phyloP scores from a whole-genome alignment of 37 sponge, comb jelly and placozoan species.

The Chondrosia reniformis region DNA sequence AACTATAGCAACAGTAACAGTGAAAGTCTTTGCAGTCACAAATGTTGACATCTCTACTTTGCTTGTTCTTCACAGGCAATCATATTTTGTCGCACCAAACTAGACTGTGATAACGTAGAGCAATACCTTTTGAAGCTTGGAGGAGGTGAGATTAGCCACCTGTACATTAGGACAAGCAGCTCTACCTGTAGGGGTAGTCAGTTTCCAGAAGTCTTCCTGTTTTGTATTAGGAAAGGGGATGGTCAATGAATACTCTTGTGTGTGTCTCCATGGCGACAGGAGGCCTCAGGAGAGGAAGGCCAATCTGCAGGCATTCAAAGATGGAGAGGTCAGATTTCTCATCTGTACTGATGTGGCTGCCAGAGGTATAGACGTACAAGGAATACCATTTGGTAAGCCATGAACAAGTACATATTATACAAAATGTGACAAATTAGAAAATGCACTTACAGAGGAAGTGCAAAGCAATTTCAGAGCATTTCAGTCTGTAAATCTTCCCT shows the following conservation, averaged over 20 bases:
- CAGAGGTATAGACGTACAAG: conserved; percentile 91
- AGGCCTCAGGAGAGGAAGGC: conserved; percentile 76
- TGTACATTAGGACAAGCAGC: too few relatives aligned
- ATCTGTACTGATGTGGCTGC: conserved; percentile 98
- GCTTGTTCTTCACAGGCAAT: conserved; percentile 71
- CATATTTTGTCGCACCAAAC: conserved; percentile 95
- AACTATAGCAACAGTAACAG: too few relatives aligned
- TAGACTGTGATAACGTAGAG: conserved; percentile 98
- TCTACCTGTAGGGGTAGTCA: not conserved
- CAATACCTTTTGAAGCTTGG: conserved; percentile 57
- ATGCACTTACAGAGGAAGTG: too few relatives aligned
- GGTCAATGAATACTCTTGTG: conserved; percentile 89
- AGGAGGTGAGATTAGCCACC: conserved; percentile 30
- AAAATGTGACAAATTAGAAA: too few relatives aligned
- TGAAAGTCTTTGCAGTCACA: too few relatives aligned
- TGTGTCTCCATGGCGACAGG: conserved; percentile 92
- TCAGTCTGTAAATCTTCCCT: too few relatives aligned
- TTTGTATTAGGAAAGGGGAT: conserved; percentile 38
- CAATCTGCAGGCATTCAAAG: conserved; percentile 87
- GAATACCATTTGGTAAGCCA: conserved; percentile 87
- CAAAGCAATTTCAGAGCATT: too few relatives aligned
- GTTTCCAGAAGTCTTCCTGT: too few relatives aligned
- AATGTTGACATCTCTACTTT: too few relatives aligned
- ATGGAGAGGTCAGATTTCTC: conserved; percentile 83
- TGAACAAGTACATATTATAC: too few relatives aligned